Percentiles rank a stretch among this genome's conserved stretches.
Evolutionary conservation across 2,797 vertebrate species (phyloP).

Genomic region (Girardinus metallicus): DNA sequence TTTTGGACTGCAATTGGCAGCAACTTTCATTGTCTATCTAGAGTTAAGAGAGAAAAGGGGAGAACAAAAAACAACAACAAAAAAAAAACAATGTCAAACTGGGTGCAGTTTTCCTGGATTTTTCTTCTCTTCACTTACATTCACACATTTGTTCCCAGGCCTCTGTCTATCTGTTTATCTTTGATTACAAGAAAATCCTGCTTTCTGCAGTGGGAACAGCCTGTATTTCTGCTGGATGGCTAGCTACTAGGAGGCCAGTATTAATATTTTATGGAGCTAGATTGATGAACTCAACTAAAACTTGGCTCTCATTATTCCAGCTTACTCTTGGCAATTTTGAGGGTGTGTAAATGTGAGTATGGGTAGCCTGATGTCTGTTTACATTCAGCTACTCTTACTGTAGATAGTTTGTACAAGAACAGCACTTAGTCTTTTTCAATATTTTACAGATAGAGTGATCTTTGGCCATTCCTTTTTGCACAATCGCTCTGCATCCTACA

Average conservation of each 20-base stretch:
- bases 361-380: neutral
- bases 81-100: slow-evolving; percentile 25
- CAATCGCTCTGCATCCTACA: neutral
- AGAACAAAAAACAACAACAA: neutral
- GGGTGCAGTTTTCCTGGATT: slow-evolving; percentile 27
- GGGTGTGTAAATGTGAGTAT: slow-evolving; percentile 13
- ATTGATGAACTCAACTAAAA: slow-evolving; percentile 74
- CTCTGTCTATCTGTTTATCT: slow-evolving; percentile 14
- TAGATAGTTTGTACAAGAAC: neutral
- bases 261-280: slow-evolving; percentile 76
- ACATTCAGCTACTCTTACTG: neutral
- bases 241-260: slow-evolving; percentile 62
- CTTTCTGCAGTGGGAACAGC: slow-evolving; percentile 55
- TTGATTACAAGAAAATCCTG: slow-evolving; percentile 41
- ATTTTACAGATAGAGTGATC: neutral
- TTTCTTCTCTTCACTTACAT: slow-evolving; percentile 23
- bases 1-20: slow-evolving; percentile 58
- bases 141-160: slow-evolving; percentile 26
- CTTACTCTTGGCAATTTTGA: slow-evolving; percentile 25
- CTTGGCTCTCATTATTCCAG: slow-evolving; percentile 47
- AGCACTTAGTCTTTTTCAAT: neutral
- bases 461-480: neutral
- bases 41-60: slow-evolving; percentile 47
- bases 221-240: slow-evolving; percentile 53
- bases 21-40: slow-evolving; percentile 33